Conservation (phyloP, 2,888 invertebrate species). For the Drosophila robusta region DNA sequence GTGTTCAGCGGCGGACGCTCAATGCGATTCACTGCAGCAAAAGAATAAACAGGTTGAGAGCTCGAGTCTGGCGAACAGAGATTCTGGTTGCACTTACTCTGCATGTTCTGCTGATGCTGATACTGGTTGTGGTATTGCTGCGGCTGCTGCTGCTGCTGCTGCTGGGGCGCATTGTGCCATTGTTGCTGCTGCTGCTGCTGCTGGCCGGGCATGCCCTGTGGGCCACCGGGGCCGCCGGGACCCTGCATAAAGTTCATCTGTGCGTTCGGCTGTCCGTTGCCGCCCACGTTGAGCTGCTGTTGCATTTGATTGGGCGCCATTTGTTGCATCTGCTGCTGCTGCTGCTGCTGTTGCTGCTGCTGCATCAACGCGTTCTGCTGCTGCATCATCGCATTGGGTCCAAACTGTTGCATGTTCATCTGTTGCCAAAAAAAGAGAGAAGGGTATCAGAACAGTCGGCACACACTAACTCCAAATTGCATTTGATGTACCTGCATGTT, state of each 20-base stretch:
- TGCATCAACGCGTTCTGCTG: conserved; percentile 82
- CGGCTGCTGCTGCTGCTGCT: conserved; percentile 63
- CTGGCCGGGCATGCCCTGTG: conserved; percentile 83
- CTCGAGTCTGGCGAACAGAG: neutral
- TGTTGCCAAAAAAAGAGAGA: conserved; percentile 20
- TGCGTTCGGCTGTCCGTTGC: conserved; percentile 80
- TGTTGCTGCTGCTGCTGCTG: conserved; percentile 85
- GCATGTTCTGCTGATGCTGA: conserved; percentile 84
- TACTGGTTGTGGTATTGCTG: conserved; percentile 82
- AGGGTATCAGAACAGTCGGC: neutral
- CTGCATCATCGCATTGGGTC: conserved; percentile 77
- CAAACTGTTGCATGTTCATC: conserved; percentile 85
- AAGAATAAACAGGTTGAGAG: neutral
- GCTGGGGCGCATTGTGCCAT: conserved; percentile 79
- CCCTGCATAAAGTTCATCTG: conserved; percentile 84
- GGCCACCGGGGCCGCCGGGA: conserved; percentile 66
- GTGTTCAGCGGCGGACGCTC: conserved; percentile 86
- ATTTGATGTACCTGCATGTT: conserved; percentile 81
- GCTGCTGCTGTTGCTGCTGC: conserved; percentile 80
- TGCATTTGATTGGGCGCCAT: conserved; percentile 80
- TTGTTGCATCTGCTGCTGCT: conserved; percentile 83
- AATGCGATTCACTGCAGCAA: conserved; percentile 83
- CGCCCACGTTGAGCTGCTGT: conserved; percentile 79
- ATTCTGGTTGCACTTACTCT: conserved; percentile 63
- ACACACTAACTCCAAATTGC: neutral